phyloP scores from a whole-genome alignment of 2,888 invertebrate species.

The Cephus pygmeus region DNA sequence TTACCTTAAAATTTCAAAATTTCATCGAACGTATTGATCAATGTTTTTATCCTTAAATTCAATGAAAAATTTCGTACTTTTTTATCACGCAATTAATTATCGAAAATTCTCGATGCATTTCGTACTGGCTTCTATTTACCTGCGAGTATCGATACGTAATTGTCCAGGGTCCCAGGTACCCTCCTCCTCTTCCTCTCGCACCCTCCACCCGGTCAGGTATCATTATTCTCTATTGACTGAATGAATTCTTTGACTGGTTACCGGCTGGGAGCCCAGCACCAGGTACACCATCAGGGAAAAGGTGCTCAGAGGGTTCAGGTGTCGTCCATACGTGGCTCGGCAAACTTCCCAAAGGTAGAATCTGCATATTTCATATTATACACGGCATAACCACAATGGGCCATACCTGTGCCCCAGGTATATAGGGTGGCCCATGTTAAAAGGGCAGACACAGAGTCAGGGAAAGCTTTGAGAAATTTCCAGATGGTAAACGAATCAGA shows the following conservation, averaged over 20 bases:
- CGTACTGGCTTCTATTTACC: neutral
- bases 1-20: neutral
- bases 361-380: conserved; percentile 42
- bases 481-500: neutral
- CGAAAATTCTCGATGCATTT: neutral
- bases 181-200: neutral
- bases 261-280: neutral
- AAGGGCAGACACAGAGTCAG: conserved; percentile 11
- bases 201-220: neutral
- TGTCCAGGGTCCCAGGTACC: neutral
- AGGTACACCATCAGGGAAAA: neutral
- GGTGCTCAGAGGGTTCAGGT: conserved; percentile 30
- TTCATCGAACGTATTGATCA: neutral
- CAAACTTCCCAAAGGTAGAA: conserved; percentile 21
- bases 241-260: neutral
- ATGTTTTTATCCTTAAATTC: neutral
- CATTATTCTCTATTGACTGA: neutral
- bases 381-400: conserved; percentile 37
- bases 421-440: conserved; percentile 26
- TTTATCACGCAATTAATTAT: neutral
- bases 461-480: conserved; percentile 1
- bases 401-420: conserved; percentile 36
- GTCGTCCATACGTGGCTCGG: conserved; percentile 22
- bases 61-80: too few species aligned
- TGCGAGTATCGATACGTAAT: neutral